Percentiles rank a stretch among this genome's conserved stretches.
These are phyloP conservation scores for Zophobas atratus DNA, from an alignment of 1,140 invertebrate species.

Conservation along the genomic window DNA sequence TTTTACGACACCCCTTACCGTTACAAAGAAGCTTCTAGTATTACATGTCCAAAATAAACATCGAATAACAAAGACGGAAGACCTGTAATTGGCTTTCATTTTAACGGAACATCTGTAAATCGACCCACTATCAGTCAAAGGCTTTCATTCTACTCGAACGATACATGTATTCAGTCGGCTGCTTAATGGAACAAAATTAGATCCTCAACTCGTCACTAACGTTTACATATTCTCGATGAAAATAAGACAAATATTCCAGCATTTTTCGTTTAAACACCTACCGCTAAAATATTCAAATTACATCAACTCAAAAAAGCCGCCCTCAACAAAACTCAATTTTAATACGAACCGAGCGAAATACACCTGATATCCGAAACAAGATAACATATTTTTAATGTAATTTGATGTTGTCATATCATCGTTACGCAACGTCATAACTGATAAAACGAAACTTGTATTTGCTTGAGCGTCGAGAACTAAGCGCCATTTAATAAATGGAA, in stretches of 20 bases:
- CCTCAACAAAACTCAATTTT: not conserved
- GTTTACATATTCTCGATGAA: too few species aligned
- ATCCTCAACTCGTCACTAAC: not conserved
- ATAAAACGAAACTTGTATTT: not conserved
- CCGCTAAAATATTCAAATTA: not conserved
- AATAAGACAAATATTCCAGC: too few species aligned
- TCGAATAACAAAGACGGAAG: constrained; percentile 1
- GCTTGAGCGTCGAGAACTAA: not conserved
- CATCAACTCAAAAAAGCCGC: not conserved
- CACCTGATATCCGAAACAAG: constrained; percentile 5
- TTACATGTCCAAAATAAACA: not conserved
- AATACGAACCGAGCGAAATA: constrained; percentile 3
- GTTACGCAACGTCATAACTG: not conserved
- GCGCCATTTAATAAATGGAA: constrained; percentile 1
- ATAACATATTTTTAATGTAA: constrained; percentile 13
- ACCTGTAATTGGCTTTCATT: not conserved
- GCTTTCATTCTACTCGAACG: not conserved
- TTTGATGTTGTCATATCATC: not conserved
- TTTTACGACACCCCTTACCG: not conserved
- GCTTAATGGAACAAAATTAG: not conserved
- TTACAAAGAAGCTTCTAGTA: not conserved
- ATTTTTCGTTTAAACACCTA: too few species aligned
- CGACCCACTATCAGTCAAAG: not conserved
- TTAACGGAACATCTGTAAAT: not conserved
- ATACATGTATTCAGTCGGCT: not conserved